phyloP scores from a whole-genome alignment of 2,797 vertebrate species.

The Siniperca undulata region DNA sequence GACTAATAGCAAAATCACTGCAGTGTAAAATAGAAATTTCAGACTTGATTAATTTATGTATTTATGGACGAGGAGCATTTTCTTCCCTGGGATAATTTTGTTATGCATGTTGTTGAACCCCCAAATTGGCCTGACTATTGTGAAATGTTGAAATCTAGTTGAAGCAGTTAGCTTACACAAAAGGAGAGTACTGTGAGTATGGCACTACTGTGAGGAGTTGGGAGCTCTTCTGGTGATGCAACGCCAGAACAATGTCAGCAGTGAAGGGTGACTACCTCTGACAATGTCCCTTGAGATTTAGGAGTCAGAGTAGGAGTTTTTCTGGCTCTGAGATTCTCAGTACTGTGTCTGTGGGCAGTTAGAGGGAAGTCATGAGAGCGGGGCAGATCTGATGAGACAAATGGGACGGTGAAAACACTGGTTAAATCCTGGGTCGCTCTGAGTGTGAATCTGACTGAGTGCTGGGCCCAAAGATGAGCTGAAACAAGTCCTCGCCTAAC shows the following conservation, averaged over 20 bases:
- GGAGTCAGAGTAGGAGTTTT: slow-evolving; percentile 58
- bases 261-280: slow-evolving; percentile 78
- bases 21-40: slow-evolving; percentile 91
- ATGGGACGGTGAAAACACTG: slow-evolving; percentile 55
- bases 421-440: slow-evolving; percentile 34
- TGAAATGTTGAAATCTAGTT: slow-evolving; percentile 59
- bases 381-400: slow-evolving; percentile 71
- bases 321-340: slow-evolving; percentile 49
- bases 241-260: slow-evolving; percentile 72
- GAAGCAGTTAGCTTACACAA: slow-evolving; percentile 56
- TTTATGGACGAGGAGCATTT: slow-evolving; percentile 80
- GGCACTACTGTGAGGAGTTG: slow-evolving; percentile 53
- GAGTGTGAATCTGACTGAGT: slow-evolving; percentile 42
- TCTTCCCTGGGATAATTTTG: slow-evolving; percentile 78
- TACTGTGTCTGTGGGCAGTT: slow-evolving; percentile 59
- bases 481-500: slow-evolving; percentile 44
- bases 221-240: slow-evolving; percentile 63
- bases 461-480: slow-evolving; percentile 33
- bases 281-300: slow-evolving; percentile 78
- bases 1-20: slow-evolving; percentile 87
- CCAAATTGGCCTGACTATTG: slow-evolving; percentile 76
- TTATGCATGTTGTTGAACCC: slow-evolving; percentile 74
- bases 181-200: slow-evolving; percentile 51
- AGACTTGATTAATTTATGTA: slow-evolving; percentile 89
- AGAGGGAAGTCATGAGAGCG: slow-evolving; percentile 45